Evolutionary conservation across 2,113 vertebrate genomes (phyloP), one percentile per base, ranked within the genome.

Genomic region (Isurus oxyrinchus): DNA sequence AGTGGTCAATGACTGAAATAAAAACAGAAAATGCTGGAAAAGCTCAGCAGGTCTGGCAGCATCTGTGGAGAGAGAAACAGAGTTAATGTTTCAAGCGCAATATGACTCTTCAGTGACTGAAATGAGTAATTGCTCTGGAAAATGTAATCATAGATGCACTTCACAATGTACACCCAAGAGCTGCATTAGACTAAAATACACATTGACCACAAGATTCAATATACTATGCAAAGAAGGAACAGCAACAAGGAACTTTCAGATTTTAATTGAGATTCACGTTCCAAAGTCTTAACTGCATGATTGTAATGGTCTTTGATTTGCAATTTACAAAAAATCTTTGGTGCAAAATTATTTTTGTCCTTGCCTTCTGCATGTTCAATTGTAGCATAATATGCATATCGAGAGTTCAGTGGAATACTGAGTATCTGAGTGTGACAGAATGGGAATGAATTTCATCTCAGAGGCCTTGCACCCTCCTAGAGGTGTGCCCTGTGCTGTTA

Each of bases 251-350:
- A 44, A 95, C n/a, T 95, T 40, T 40, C 2, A 49, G 63, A 6
- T 63, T 94, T 66, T 35, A 55, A 44, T 67, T 90, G 87, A 57
- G 87, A 57, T 90, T 90, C 67, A 95, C 69, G 94, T 91, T 91
- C 31, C 19, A 59, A 61, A 59, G 61, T 61, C 4, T 67, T 6
- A 5, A 11, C n/a, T 67, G 40, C n/a, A 49, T 69, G 94, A 95
- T 95, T 31, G 7, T 95, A 49, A 49, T 69, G 67, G 8, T 35
- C 44, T 69, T 21, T 49, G n/a, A 66, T 67, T 27, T 49, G 67
- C 61, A n/a, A 67, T 67, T 94, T 67, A 66, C 6, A 25, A 35
- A 90, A 35, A 14, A 35, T n/a, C 55, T 91, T 35, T 57, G 88
- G 55, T 16, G 35, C 11, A 49, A 53, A 23, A 61, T 91, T 57